These are phyloP conservation scores for Lycaon pictus DNA, from an alignment of 2,113 vertebrate species.

Conservation along the genomic window DNA sequence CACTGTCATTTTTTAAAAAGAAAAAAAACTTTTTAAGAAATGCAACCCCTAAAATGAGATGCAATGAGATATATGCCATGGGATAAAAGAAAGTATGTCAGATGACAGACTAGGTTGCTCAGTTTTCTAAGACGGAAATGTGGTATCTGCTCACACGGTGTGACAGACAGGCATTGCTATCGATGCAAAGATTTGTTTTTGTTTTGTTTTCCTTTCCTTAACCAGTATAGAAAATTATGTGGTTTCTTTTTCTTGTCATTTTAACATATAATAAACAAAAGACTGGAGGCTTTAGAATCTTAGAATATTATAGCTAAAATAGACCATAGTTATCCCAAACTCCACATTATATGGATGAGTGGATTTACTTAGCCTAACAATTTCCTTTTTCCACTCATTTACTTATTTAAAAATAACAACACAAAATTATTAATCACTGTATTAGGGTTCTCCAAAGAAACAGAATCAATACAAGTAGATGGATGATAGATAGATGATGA, in stretches of 20 bases:
- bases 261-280: not conserved
- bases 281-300: not conserved
- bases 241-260: not conserved
- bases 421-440: not conserved
- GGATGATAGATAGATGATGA: not conserved
- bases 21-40: not conserved
- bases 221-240: not conserved
- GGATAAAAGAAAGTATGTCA: not conserved
- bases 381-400: not conserved
- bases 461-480: not conserved
- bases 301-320: not conserved
- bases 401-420: not conserved
- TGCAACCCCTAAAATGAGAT: not conserved
- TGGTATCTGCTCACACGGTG: not conserved
- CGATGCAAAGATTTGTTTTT: not conserved
- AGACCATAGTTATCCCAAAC: not conserved
- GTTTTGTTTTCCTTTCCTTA: not conserved
- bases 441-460: not conserved
- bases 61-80: not conserved
- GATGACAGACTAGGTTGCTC: not conserved
- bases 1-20: not conserved
- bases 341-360: not conserved
- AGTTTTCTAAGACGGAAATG: conserved; percentile 12
- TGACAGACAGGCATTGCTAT: not conserved
- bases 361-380: not conserved